Evolutionary conservation across 2,888 invertebrate genomes (phyloP).

Genomic region (Drosophila kanekoi): DNA sequence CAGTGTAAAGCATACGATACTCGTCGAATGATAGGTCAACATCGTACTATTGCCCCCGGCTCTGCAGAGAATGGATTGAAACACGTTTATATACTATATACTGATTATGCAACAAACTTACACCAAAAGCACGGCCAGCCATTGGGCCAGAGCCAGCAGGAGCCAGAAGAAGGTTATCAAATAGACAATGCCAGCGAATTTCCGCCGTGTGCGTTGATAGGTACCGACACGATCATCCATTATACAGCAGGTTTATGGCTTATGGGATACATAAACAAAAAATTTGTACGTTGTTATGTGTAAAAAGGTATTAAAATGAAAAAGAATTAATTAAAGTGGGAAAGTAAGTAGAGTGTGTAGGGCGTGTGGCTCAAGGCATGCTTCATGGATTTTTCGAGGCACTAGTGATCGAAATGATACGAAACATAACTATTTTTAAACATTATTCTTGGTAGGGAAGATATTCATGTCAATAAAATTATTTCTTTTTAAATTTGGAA

Average conservation of each 20-base stretch:
- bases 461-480: no score
- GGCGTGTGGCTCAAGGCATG: conserved; percentile 14
- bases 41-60: neutral
- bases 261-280: conserved; percentile 8
- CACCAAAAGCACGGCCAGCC: conserved; percentile 49
- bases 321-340: neutral
- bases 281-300: conserved; percentile 13
- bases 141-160: conserved; percentile 63
- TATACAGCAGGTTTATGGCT: no score
- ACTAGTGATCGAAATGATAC: no score
- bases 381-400: conserved; percentile 15
- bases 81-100: neutral
- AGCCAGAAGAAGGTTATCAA: conserved; percentile 53
- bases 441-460: no score
- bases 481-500: no score
- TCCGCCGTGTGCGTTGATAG: conserved; percentile 62
- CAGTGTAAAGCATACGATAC: conserved; percentile 54
- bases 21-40: conserved; percentile 37
- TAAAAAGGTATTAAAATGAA: neutral
- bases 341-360: neutral
- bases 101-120: conserved; percentile 32
- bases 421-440: no score
- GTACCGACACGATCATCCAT: conserved; percentile 37
- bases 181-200: conserved; percentile 63
- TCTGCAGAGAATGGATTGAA: conserved; percentile 20